These are phyloP conservation scores for Taurulus bubalis DNA, from an alignment of 2,113 vertebrate species.

Conservation along the genomic window DNA sequence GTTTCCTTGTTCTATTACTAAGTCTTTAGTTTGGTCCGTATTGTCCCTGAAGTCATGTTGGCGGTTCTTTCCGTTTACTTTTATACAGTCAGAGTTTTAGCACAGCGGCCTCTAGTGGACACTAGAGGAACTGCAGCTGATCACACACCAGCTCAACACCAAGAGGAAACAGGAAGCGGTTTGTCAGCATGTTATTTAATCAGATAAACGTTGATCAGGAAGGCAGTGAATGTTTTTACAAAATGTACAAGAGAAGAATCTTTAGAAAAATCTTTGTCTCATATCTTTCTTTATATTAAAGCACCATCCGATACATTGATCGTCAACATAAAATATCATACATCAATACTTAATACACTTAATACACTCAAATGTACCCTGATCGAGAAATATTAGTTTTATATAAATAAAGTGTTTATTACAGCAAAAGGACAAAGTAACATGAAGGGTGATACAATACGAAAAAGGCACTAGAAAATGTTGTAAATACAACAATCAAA, in stretches of 20 bases:
- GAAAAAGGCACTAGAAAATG: background rate
- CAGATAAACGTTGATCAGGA: slow-evolving; percentile 12
- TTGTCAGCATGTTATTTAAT: slow-evolving; percentile 51
- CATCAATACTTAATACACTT: slow-evolving; percentile 47
- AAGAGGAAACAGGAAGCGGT: slow-evolving; percentile 4
- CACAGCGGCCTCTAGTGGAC: slow-evolving; percentile 20
- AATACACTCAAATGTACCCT: slow-evolving; percentile 40
- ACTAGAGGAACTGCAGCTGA: slow-evolving; percentile 6
- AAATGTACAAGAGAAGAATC: slow-evolving; percentile 25
- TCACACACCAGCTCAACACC: background rate
- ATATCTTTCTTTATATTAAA: slow-evolving; percentile 42
- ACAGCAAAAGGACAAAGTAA: slow-evolving; percentile 39
- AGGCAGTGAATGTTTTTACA: slow-evolving; percentile 32
- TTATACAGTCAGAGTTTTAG: background rate
- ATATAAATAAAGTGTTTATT: slow-evolving; percentile 54
- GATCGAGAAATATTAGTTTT: slow-evolving; percentile 30
- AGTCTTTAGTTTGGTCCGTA: background rate
- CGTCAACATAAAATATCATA: slow-evolving; percentile 37
- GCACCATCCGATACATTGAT: slow-evolving; percentile 20
- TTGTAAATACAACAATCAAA: slow-evolving; percentile 15
- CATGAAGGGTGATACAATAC: background rate
- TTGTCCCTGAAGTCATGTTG: background rate
- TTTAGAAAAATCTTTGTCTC: slow-evolving; percentile 21
- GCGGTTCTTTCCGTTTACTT: background rate
- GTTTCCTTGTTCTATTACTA: background rate